Base-by-base conservation (phyloP, 2,113 vertebrate species). In the Dinomys branickii region DNA sequence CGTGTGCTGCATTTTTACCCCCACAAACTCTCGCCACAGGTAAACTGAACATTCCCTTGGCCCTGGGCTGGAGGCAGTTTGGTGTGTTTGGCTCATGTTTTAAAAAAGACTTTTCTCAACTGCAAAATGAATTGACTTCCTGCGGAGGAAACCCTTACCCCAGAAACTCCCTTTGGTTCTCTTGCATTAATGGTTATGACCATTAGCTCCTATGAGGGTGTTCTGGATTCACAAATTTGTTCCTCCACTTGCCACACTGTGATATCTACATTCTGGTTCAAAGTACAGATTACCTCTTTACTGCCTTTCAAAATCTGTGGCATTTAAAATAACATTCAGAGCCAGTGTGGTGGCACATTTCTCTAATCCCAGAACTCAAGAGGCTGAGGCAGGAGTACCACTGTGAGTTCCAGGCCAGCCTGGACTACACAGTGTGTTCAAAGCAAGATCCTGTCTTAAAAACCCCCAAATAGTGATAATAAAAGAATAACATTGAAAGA, bases 1-100 rank as follows among this genome's bases (percentile, higher is more conserved):
- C 99, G 85, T 97, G 97, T 65, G 99, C 98, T 12, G 98, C 98
- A 0, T 99, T 99, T 97, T 98, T 97, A 41, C 98, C 99, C 59
- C 99, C 99, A 3, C 96, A 98, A 61, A 98, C 98, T 88, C 98
- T 99, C 26, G 98, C 98, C 63, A 98, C 99, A 98, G 99, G 98
- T 97, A 96, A 94, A 71, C 67, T 88, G 92, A 87, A 50, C 0
- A 7, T 58, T 95, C 89, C 20, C 22, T 78, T 90, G 26, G 78
- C 20, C 33, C 1, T 1, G 54, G n/a, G 0, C 6, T 71, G 41
- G 0, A 47, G 86, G 91, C 65, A 30, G 0, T 82, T 92, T 88
- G 11, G 22, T 93, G 93, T 86, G 7, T 71, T 87, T 35, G 52
- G 19, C 12, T 87, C 58, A 56, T 30, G 71, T 77, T 52, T 65